Evolutionary conservation across 2,888 invertebrate genomes (phyloP).

Genomic region (Microdon myrmicae): DNA sequence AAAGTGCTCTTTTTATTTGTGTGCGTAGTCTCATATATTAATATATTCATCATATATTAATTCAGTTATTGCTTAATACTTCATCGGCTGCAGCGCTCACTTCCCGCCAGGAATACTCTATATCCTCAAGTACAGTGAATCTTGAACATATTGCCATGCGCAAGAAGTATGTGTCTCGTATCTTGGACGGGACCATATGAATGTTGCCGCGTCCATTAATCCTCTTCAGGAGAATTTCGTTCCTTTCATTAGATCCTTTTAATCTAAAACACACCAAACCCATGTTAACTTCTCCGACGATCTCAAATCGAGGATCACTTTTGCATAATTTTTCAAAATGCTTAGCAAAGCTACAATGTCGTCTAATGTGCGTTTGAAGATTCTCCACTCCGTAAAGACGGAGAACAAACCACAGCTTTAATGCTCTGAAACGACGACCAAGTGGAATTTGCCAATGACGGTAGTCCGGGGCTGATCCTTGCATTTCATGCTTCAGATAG

Average conservation of each 20-base stretch:
- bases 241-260: slow-evolving; percentile 84
- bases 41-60: neutral
- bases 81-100: slow-evolving; percentile 80
- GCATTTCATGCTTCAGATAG: slow-evolving; percentile 93
- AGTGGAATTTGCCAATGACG: slow-evolving; percentile 98
- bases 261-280: slow-evolving; percentile 96
- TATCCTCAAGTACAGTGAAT: slow-evolving; percentile 82
- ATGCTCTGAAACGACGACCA: slow-evolving; percentile 89
- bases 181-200: slow-evolving; percentile 91
- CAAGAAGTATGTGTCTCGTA: slow-evolving; percentile 84
- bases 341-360: slow-evolving; percentile 86
- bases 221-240: slow-evolving; percentile 81
- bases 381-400: slow-evolving; percentile 89
- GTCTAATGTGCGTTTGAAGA: slow-evolving; percentile 85
- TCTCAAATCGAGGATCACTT: slow-evolving; percentile 85
- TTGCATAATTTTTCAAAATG: slow-evolving; percentile 84
- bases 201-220: slow-evolving; percentile 92
- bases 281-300: slow-evolving; percentile 88
- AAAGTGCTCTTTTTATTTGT: too few relatives aligned
- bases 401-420: slow-evolving; percentile 96
- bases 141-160: slow-evolving; percentile 91
- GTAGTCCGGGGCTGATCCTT: slow-evolving; percentile 91
- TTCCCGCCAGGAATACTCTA: slow-evolving; percentile 88
- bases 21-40: too few relatives aligned
- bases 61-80: slow-evolving; percentile 68